Base-by-base conservation (phyloP, 2,113 vertebrate species). In the Melanerpes aurifrons region DNA sequence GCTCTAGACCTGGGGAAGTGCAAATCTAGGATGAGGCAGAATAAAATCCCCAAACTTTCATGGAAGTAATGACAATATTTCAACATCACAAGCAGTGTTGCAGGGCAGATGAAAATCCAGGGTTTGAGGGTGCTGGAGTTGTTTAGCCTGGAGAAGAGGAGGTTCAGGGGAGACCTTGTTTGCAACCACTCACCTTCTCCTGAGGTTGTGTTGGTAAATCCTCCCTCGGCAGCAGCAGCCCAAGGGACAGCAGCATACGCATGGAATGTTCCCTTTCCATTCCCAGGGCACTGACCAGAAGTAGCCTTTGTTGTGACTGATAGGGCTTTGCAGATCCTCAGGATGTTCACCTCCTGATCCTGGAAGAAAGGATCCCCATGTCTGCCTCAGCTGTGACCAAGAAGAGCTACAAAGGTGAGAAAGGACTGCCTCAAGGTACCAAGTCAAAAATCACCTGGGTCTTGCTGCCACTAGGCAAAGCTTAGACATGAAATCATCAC, bases 401-500 rank as follows among this genome's bases (percentile, higher is more conserved):
- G 28, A 64, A 13, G 7, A 3, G 5, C 2, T 75, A 82, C 63
- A 61, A 47, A 10, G 4, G 14, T 22, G 45, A 54, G 32, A 69
- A 56, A 48, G 77, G 28, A 11, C n/a, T 74, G 43, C 28, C 18
- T 47, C 28, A 35, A 67, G 45, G 7, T 10, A 59, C 5, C 25
- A 70, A 61, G 37, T 29, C 15, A 81, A 72, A 80, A 77, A 31
- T 35, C 12, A 61, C 5, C 54, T 22, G 37, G 28, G 17, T 17
- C 25, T 75, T 64, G 37, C 11, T 58, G 25, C 17, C 40, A 69
- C 28, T 37, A 21, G 25, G 20, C 35, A 63, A 71, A 15, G 3
- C 5, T 74, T 28, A 21, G 37, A 15, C 57, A 63, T 0, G 0
- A 28, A 74, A 24, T 26, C 43, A 43, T 1, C 58, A 29, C 7